Evolutionary conservation across 2,888 invertebrate species (phyloP).

Genomic region (Cremastinae sp.): DNA sequence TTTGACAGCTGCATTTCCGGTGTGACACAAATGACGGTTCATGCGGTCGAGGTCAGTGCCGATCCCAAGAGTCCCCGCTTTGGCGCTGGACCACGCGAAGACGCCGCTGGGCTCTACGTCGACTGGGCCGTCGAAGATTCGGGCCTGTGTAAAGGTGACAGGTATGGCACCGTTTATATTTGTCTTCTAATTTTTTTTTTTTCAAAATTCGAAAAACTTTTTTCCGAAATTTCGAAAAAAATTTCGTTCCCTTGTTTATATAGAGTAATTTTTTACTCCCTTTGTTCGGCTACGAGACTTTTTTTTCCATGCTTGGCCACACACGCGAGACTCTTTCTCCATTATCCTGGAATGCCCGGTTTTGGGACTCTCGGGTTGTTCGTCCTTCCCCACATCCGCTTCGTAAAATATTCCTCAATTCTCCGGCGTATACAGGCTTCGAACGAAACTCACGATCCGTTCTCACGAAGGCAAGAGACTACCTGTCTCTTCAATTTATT

Average conservation of each 20-base stretch:
- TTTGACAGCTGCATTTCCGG: conserved; percentile 78
- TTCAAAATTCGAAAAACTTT: conserved; percentile 6
- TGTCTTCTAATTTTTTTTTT: not conserved
- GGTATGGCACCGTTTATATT: conserved; percentile 78
- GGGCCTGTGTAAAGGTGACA: conserved; percentile 88
- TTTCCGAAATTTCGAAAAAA: not conserved
- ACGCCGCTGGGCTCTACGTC: conserved; percentile 85
- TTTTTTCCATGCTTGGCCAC: conserved; percentile 12
- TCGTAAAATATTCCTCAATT: conserved; percentile 11
- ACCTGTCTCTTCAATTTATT: not conserved
- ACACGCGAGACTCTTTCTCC: conserved; percentile 35
- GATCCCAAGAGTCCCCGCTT: conserved; percentile 88
- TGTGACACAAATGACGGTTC: conserved; percentile 82
- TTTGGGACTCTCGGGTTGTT: conserved; percentile 30
- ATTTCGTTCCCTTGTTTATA: not conserved
- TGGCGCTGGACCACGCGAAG: conserved; percentile 86
- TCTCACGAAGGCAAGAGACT: conserved; percentile 2
- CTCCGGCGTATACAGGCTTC: not conserved
- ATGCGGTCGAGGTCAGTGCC: conserved; percentile 86
- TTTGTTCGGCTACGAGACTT: not conserved
- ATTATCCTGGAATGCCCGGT: conserved; percentile 57
- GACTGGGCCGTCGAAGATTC: conserved; percentile 92
- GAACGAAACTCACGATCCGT: conserved; percentile 6
- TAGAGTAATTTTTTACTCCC: too few relatives aligned
- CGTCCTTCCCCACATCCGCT: conserved; percentile 45